Evolutionary conservation across 2,797 vertebrate genomes (phyloP), one percentile per base, ranked within the genome.

Genomic region (Steatocranus sp.): DNA sequence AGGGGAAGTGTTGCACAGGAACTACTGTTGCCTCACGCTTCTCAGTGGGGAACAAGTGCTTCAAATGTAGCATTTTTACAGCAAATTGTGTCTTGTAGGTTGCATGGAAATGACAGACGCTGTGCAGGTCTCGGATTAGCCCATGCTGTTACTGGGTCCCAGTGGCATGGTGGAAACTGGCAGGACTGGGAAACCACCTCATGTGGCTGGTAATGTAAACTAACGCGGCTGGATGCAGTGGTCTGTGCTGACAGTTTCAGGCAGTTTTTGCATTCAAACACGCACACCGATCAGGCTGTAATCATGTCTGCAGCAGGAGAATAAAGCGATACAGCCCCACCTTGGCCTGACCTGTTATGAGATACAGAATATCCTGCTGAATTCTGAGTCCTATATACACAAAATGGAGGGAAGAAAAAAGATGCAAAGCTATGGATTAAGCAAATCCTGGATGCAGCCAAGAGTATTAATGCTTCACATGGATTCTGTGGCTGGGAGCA

Each of bases 11-110:
- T 68, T 36, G 73, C 70, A 66, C 14, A 17, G 66, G 91, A 93
- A 87, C 82, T 95, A 95, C 96, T 96, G 95, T 95, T 95, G 95
- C 91, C 86, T 5, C 46, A 3, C 11, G 1, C 43, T 73, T 8
- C 43, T 73, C 25, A n/a, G 17, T 73, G 43, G 68, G 43, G 46
- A 73, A 49, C 68, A 48, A 12, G 43, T 32, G 68, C 17, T 49
- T 73, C 68, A 32, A 30, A 49, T 73, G 11, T 48, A 32, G 68
- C 43, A 49, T 30, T 73, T 73, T 49, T 73, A 49, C 43, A 49
- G 68, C 43, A 48, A 73, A 49, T 73, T 73, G 68, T 73, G 17
- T 48, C 43, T 30, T 3, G 18, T 73, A 73, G 43, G 25, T 32
- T 48, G 43, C 3, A 0, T 49, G 25, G 27, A 49, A 73, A 73